Base-by-base conservation (phyloP, 2,113 vertebrate species). In the Lanius ludovicianus region DNA sequence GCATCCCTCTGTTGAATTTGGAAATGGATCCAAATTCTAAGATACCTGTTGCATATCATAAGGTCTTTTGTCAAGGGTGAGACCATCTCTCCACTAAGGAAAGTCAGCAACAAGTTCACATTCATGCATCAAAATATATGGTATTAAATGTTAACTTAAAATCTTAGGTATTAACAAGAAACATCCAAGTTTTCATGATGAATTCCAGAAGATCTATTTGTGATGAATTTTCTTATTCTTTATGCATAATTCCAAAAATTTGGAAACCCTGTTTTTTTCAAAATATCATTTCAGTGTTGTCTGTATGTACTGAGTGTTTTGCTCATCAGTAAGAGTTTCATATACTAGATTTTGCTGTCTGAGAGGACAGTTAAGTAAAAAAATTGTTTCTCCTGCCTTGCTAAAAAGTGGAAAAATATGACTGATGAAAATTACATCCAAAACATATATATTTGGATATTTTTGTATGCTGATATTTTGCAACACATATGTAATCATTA, bases 151-250 rank as follows among this genome's bases (percentile, higher is more conserved):
- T 23, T 74, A 74, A 60, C 69, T 67, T 49, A 46, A 84, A 67
- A 67, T 44, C 13, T 28, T 73, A 56, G 6, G 3, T 31, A 47
- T 76, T 53, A 39, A 33, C 20, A 89, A 89, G 7, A 78, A 81
- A 46, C 10, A 15, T 17, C 4, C 11, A 65, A 25, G 0, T 74
- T 53, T 57, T 6, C 4, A 1, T 31, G 22, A 57, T 2, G 1
- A 65, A 65, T 69, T 73, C 10, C 37, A 84, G 17, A 76, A 68
- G 7, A 33, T 50, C 9, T 60, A 41, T 4, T 41, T 71, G 8
- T 15, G 37, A 65, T 46, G 4, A 33, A 25, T 75, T 87, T 87
- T 70, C 24, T 62, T 35, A 44, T n/a, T 31, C 22, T 33, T 81
- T 87, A 77, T 52, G 4, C 4, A 39, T 55, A 64, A 21, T 70